Evolutionary conservation across 2,113 vertebrate species (phyloP), one percentile per base, ranked within the genome.

Genomic region (Poeciliopsis retropinna): DNA sequence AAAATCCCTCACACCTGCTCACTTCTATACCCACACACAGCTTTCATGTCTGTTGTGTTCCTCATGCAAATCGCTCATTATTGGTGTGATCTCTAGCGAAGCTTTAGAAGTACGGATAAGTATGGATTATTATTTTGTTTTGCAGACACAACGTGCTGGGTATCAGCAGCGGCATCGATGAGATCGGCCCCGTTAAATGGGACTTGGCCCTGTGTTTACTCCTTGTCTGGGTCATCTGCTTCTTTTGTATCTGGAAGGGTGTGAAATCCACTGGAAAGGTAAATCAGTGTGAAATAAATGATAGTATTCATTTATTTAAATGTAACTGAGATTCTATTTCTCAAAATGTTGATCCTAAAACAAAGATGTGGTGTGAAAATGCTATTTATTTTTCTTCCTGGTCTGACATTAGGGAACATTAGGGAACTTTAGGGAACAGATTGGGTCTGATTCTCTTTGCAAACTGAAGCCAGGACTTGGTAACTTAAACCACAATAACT

Each of bases 211-310:
- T 99, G 76, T 99, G 98, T 92, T 95, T 99, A 41, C 95, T 99
- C 60, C 93, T 96, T 0, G 95, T 98, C 85, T 99, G 98, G 98
- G 93, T 99, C 89, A 95, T 98, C 91, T 98, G 97, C 85, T 99
- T 99, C 94, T 99, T 99, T 94, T 99, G 97, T 93, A 99, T 99
- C 93, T 99, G 98, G 98, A 99, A 99, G 91, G 98, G 98, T 29
- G 97, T 99, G 85, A 97, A 96, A 86, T 97, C 97, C 75, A 99
- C 98, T 0, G 98, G 98, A 81, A 99, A 99, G 94, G 98, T 99
- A 89, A 61, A 47, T 41, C 57, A 9, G 19, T 22, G 31, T 13
- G 15, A 5, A 37, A 37, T 37, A 37, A 34, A 34, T 10, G 10
- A 37, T 11, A 37, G 12, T 37, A 12, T 37, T 37, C 34, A 12